Conservation (phyloP, 2,888 invertebrate genomes). For the Baronia brevicornis region DNA sequence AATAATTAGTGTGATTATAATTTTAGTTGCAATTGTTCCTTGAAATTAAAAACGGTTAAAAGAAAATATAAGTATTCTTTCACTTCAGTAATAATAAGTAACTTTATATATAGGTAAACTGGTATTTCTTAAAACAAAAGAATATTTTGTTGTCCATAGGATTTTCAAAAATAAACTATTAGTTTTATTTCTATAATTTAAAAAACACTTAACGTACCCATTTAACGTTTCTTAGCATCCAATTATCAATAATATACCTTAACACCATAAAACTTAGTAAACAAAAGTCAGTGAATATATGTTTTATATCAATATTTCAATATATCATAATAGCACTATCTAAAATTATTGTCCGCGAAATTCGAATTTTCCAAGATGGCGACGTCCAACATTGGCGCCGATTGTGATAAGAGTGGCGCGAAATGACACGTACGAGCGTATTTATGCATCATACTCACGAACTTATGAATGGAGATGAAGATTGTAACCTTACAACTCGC, state of each 20-base stretch:
- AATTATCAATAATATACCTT: conserved; percentile 5
- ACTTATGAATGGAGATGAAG: conserved; percentile 28
- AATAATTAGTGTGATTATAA: no score
- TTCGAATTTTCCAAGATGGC: conserved; percentile 16
- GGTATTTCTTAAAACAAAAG: no score
- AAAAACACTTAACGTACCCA: conserved; percentile 11
- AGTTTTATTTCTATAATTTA: conserved; percentile 5
- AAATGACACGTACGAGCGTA: conserved; percentile 33
- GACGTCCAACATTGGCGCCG: conserved; percentile 29
- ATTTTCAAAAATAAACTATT: no score
- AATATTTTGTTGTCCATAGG: no score
- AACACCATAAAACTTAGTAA: conserved; percentile 7
- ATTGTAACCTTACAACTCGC: conserved; percentile 21
- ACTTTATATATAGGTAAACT: no score
- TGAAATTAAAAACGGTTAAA: no score
- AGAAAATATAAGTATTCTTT: no score
- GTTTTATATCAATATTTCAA: conserved; percentile 1
- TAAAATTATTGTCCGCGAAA: conserved; percentile 8
- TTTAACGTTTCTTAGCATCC: conserved; percentile 16
- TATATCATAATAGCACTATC: conserved; percentile 1
- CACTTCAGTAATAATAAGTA: no score
- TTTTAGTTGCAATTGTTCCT: no score
- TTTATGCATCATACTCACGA: conserved; percentile 33
- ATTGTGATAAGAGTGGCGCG: conserved; percentile 45
- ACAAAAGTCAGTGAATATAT: conserved; percentile 2